phyloP scores from a whole-genome alignment of 2,113 vertebrate genomes.

The Phrynocephalus versicolor region DNA sequence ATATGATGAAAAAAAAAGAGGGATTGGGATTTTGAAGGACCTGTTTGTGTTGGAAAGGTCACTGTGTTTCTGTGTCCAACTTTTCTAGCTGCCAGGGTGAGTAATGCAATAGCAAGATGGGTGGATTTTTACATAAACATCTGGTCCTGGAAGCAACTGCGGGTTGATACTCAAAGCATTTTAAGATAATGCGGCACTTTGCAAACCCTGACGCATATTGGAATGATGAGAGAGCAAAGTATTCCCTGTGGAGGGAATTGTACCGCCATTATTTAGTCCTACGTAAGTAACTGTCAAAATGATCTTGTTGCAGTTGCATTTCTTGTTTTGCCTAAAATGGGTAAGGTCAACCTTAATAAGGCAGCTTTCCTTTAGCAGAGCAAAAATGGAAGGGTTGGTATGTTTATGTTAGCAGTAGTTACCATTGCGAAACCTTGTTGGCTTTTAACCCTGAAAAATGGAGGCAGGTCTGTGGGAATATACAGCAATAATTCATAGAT shows the following conservation, averaged over 20 bases:
- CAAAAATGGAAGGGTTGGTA: background rate
- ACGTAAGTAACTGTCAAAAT: background rate
- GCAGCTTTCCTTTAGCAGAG: background rate
- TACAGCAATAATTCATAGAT: background rate
- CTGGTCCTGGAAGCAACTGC: conserved; percentile 16
- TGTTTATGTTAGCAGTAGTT: background rate
- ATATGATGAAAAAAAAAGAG: conserved; percentile 1
- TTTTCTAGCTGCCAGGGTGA: background rate
- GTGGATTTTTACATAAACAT: conserved; percentile 23
- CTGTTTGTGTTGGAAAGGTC: conserved; percentile 6
- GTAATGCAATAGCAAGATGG: background rate
- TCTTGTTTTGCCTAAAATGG: conserved; percentile 16
- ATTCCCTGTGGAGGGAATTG: background rate
- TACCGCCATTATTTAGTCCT: background rate
- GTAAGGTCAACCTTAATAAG: background rate
- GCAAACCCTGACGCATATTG: background rate
- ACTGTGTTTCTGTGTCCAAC: conserved; percentile 9
- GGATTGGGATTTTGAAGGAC: conserved; percentile 6
- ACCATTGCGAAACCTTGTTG: background rate
- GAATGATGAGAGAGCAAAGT: fast-evolving
- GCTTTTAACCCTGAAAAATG: background rate
- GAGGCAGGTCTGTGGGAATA: too few relatives aligned
- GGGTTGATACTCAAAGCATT: background rate
- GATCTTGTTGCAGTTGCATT: background rate
- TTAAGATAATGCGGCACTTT: conserved; percentile 6